These are phyloP conservation scores for Peromyscus aztecus DNA, from an alignment of 2,797 vertebrate species.

Conservation along the genomic window DNA sequence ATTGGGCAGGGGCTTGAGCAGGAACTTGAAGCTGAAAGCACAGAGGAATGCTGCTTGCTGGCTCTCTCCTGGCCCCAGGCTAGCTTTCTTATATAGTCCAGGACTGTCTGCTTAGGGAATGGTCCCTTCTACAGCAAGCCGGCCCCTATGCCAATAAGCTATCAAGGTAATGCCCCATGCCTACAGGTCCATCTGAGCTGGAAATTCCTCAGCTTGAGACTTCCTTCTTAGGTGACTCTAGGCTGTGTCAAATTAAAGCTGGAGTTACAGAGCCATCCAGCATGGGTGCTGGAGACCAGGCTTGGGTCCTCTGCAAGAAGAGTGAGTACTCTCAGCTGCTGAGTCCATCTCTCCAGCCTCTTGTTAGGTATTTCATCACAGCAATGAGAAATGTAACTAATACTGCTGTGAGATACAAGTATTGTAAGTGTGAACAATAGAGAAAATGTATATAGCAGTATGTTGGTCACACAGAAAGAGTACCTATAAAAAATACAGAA, in stretches of 20 bases:
- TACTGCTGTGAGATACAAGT: not conserved
- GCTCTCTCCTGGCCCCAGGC: not conserved
- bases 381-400: not conserved
- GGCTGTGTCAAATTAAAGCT: not conserved
- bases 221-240: not conserved
- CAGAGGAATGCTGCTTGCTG: not conserved
- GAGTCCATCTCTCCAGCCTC: not conserved
- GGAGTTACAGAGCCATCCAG: not conserved
- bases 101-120: not conserved
- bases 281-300: not conserved
- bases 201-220: not conserved
- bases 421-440: constrained; percentile 1
- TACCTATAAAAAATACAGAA: constrained; percentile 7
- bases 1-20: not conserved
- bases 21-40: not conserved
- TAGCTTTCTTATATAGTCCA: not conserved
- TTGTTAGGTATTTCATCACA: not conserved
- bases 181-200: not conserved
- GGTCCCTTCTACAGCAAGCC: not conserved
- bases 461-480: not conserved
- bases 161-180: not conserved
- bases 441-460: not conserved
- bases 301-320: not conserved
- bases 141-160: not conserved
- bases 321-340: not conserved